Evolutionary conservation across 2,113 vertebrate genomes (phyloP).

Genomic region (Paraplagusia blochii): DNA sequence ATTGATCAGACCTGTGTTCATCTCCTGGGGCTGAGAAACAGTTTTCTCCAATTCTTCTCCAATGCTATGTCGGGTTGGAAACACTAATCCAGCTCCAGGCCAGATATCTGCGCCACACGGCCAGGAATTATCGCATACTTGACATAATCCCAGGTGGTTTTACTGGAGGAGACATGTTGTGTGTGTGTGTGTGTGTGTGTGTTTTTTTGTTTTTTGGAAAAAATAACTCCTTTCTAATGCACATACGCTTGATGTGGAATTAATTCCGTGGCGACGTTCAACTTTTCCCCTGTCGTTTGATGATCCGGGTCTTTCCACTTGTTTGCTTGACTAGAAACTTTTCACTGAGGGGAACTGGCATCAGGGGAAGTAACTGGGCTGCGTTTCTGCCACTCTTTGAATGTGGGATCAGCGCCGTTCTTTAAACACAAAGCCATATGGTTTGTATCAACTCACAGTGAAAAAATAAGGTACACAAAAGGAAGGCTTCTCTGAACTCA

Average conservation of each 20-base stretch:
- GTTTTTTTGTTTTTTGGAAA: constrained; percentile 18
- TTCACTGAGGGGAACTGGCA: not conserved
- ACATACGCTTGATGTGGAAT: not conserved
- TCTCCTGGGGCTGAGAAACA: constrained; percentile 49
- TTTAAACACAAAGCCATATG: constrained; percentile 3
- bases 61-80: constrained; percentile 44
- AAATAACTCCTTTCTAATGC: constrained; percentile 7
- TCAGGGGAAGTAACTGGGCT: not conserved
- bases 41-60: constrained; percentile 42
- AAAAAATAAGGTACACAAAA: constrained; percentile 31
- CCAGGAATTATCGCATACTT: constrained; percentile 58
- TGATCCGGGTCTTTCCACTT: not conserved
- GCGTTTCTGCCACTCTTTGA: not conserved
- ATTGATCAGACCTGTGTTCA: constrained; percentile 45
- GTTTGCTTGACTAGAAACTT: not conserved
- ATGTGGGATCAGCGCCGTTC: constrained; percentile 2
- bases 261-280: not conserved
- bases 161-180: constrained; percentile 39
- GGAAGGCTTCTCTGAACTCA: constrained; percentile 27
- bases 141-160: constrained; percentile 54
- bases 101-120: constrained; percentile 36
- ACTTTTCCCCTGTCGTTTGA: not conserved
- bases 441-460: constrained; percentile 18
- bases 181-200: no score
- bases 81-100: constrained; percentile 50